A percentile compares a stretch with the other conserved stretches of the same genome.
Conservation (phyloP, 2,888 invertebrate genomes). For the Epinotia brunnichana region DNA sequence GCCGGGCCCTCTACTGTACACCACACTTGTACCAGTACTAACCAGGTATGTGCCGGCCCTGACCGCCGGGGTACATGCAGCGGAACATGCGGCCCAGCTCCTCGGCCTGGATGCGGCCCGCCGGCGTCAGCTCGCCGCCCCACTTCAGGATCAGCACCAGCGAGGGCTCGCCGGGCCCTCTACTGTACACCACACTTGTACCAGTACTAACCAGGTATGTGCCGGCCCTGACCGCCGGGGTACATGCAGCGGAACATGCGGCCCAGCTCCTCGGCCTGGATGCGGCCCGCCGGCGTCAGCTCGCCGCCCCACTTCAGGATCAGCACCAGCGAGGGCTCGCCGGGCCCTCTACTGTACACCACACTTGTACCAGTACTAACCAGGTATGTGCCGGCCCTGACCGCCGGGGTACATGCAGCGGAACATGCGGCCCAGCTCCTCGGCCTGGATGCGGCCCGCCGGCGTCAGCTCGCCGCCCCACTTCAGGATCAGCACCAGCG, state of each 20-base stretch:
- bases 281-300: slow-evolving; percentile 97
- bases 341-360: slow-evolving; percentile 87
- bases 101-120: slow-evolving; percentile 98
- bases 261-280: slow-evolving; percentile 98
- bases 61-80: slow-evolving; percentile 99
- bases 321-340: slow-evolving; percentile 96
- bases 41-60: slow-evolving; percentile 93
- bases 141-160: slow-evolving; percentile 98
- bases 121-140: slow-evolving; percentile 99
- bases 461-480: slow-evolving; percentile 99
- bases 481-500: slow-evolving; percentile 97
- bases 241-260: slow-evolving; percentile 99
- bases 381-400: slow-evolving; percentile 93
- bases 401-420: slow-evolving; percentile 99
- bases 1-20: slow-evolving; percentile 88
- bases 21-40: slow-evolving; percentile 58
- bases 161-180: slow-evolving; percentile 95
- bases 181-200: slow-evolving; percentile 67
- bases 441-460: slow-evolving; percentile 98
- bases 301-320: slow-evolving; percentile 99
- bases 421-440: slow-evolving; percentile 98
- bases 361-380: slow-evolving; percentile 72
- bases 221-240: slow-evolving; percentile 97
- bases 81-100: slow-evolving; percentile 98
- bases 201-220: slow-evolving; percentile 87